phyloP scores from a whole-genome alignment of 2,113 vertebrate species.

The Monopterus albus region DNA sequence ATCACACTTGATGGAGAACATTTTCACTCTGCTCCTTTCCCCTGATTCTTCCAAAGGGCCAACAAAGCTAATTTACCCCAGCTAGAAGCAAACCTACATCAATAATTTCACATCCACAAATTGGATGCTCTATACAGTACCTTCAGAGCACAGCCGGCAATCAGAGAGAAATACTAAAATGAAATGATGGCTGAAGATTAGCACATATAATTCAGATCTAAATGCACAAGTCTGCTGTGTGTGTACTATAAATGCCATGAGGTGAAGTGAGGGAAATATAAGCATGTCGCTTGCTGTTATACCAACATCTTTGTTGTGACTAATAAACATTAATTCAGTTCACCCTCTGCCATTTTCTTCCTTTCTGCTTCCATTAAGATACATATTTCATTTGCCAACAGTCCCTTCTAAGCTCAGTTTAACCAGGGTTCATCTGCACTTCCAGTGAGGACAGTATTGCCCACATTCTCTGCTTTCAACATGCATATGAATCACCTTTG shows the following conservation, averaged over 20 bases:
- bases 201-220: conserved; percentile 8
- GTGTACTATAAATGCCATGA: conserved; percentile 23
- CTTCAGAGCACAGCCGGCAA: conserved; percentile 27
- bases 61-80: conserved; percentile 68
- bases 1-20: conserved; percentile 75
- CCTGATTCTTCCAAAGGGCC: conserved; percentile 52
- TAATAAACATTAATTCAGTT: conserved; percentile 47
- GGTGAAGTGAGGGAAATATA: conserved; percentile 3
- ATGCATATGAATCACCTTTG: conserved; percentile 75
- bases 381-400: conserved; percentile 33
- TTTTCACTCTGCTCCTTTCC: conserved; percentile 60
- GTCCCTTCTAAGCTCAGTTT: conserved; percentile 41
- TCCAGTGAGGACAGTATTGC: conserved; percentile 53
- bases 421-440: conserved; percentile 56
- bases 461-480: conserved; percentile 67
- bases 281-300: neutral
- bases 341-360: neutral
- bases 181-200: conserved; percentile 31
- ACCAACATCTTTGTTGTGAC: conserved; percentile 26
- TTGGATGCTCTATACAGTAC: conserved; percentile 36
- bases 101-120: conserved; percentile 69
- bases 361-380: conserved; percentile 42
- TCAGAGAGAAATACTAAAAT: conserved; percentile 42
- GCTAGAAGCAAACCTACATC: conserved; percentile 59
- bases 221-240: conserved; percentile 15